These are phyloP conservation scores for Aleiodes testaceus DNA, from an alignment of 2,888 invertebrate genomes.

Conservation along the genomic window DNA sequence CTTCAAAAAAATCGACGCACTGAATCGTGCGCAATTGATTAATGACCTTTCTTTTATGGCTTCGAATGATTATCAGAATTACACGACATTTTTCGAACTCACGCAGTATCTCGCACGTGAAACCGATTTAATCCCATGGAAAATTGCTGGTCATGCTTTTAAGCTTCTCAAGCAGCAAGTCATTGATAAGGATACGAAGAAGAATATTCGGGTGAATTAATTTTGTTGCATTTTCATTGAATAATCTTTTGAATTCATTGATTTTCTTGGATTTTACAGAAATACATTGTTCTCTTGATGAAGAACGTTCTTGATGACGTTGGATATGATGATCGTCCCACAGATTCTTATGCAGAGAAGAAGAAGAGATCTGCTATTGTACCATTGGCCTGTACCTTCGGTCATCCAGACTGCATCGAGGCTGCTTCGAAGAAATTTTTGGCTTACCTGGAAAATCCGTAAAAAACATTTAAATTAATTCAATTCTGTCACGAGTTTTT, in stretches of 20 bases:
- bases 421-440: conserved; percentile 57
- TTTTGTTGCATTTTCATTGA: not conserved
- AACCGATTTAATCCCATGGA: conserved; percentile 82
- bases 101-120: conserved; percentile 77
- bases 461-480: no score
- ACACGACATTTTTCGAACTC: conserved; percentile 74
- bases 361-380: conserved; percentile 62
- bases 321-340: conserved; percentile 46
- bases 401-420: conserved; percentile 66
- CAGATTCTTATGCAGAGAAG: conserved; percentile 55
- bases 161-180: conserved; percentile 35
- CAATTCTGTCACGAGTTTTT: no score
- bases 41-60: conserved; percentile 84
- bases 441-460: conserved; percentile 50
- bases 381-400: conserved; percentile 69
- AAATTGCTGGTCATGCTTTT: conserved; percentile 62
- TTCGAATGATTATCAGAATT: conserved; percentile 60
- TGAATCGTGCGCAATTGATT: conserved; percentile 84
- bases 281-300: conserved; percentile 47
- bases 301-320: conserved; percentile 46
- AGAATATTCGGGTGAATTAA: conserved; percentile 43
- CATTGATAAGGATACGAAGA: conserved; percentile 41
- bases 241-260: no score
- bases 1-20: conserved; percentile 74
- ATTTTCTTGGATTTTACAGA: conserved; percentile 31